Evolutionary conservation across 2,113 vertebrate genomes (phyloP).

Genomic region (Talpa occidentalis): DNA sequence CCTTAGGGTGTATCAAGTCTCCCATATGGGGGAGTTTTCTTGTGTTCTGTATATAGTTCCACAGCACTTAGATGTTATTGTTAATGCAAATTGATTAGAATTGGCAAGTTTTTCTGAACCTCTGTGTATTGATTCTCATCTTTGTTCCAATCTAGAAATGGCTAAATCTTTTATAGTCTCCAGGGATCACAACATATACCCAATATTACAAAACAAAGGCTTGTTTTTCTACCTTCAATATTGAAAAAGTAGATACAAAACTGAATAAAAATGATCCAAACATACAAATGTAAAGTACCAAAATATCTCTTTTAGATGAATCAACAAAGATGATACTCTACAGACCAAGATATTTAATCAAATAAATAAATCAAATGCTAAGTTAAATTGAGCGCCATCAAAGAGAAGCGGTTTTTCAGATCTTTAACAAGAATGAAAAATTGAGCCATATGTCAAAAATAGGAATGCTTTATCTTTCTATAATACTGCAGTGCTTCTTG

Average conservation of each 20-base stretch:
- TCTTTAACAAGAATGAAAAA: constrained; percentile 72
- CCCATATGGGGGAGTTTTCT: background rate
- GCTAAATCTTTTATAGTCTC: constrained; percentile 55
- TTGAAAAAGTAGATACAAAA: constrained; percentile 53
- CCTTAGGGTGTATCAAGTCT: background rate
- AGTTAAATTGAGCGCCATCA: constrained; percentile 71
- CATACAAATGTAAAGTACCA: constrained; percentile 64
- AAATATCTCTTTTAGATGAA: constrained; percentile 65
- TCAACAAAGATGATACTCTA: constrained; percentile 55
- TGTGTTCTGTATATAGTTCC: background rate
- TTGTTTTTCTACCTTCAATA: constrained; percentile 31
- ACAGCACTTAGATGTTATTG: constrained; percentile 18
- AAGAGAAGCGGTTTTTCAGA: constrained; percentile 63
- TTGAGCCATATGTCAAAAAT: constrained; percentile 66
- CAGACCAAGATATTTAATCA: constrained; percentile 66
- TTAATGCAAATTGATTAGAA: constrained; percentile 72
- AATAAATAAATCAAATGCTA: constrained; percentile 77
- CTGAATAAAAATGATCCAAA: constrained; percentile 36
- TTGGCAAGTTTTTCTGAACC: constrained; percentile 53
- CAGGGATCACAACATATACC: constrained; percentile 28
- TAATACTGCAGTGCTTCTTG: background rate
- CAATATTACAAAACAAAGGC: constrained; percentile 38
- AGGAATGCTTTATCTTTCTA: constrained; percentile 6
- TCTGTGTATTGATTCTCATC: constrained; percentile 41
- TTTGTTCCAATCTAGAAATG: constrained; percentile 59